phyloP scores from a whole-genome alignment of 2,113 vertebrate species.

The Proterorhinus semilunaris region DNA sequence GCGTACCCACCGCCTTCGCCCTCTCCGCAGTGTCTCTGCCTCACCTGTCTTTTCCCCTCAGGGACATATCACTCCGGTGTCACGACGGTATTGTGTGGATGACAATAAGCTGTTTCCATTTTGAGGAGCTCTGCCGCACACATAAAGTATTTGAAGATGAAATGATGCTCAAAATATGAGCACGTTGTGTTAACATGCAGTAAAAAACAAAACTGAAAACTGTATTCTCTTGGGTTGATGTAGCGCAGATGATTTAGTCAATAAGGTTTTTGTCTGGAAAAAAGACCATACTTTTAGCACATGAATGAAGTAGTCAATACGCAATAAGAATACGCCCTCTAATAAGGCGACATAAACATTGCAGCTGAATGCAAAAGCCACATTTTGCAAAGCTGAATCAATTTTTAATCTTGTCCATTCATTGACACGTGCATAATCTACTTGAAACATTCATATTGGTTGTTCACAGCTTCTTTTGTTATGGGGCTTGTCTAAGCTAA shows the following conservation, averaged over 20 bases:
- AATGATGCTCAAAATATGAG: background rate
- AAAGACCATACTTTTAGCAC: background rate
- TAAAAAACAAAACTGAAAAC: background rate
- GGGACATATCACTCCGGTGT: conserved; percentile 42
- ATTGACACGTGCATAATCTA: too few relatives aligned
- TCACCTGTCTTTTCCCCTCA: conserved; percentile 27
- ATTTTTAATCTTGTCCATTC: background rate
- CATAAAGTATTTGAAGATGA: background rate
- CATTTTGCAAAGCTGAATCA: background rate
- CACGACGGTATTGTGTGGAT: conserved; percentile 46
- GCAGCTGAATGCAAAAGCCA: background rate
- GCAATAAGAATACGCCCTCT: too few relatives aligned
- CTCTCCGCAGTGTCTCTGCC: conserved; percentile 12
- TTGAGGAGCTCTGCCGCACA: conserved; percentile 12
- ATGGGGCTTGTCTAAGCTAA: too few relatives aligned
- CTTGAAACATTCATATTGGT: too few relatives aligned
- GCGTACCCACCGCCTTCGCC: background rate
- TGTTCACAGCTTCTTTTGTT: too few relatives aligned
- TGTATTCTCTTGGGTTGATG: background rate
- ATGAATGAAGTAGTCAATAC: background rate
- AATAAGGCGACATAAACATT: background rate
- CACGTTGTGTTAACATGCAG: conserved; percentile 7
- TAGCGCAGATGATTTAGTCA: background rate
- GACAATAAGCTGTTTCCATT: conserved; percentile 40
- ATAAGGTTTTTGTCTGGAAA: background rate